Base-by-base conservation (phyloP, 2,888 invertebrate species). In the Nemoura dubitans region DNA sequence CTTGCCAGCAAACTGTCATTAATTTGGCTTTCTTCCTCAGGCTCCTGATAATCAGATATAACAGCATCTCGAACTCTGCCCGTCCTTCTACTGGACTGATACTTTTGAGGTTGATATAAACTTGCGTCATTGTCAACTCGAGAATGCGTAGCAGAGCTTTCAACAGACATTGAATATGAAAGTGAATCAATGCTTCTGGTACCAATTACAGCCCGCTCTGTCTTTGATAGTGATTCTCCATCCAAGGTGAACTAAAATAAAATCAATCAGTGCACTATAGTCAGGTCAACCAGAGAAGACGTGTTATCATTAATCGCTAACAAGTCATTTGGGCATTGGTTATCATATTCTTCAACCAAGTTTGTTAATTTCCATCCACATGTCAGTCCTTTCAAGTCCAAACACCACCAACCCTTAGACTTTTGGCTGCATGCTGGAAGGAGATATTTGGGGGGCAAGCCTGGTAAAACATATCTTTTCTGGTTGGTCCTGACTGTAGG, bases 181-280 rank as follows among this genome's bases (percentile, higher is more conserved):
- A 2, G 25, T 42, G 30, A 25, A 26, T 36, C 42, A 1, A 25
- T 7, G 14, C 82, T 85, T n/a, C n/a, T 26, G 10, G 36, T 83
- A 81, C 87, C 87, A n/a, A 83, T 76, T 21, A 42, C 76, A n/a
- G 86, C 90, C 88, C 92, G 93, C 89, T 95, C 95, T 0, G 90
- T 89, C 90, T 93, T 94, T 0, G 92, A 92, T 27, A 95, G 90
- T 0, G 92, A 91, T 36, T 91, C 89, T 88, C 91, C 91, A 90
- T 95, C 94, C 59, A 95, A 90, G 81, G 94, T 90, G 90, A 95
- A 95, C 91, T 93, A 89, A 29, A 28, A 30, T 7, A 81, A 10
- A 81, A 30, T 27, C 5, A 81, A 28, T 7, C 14, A 81, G 7
- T 30, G 26, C 16, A 25, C n/a, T n/a, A n/a, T n/a, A n/a, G n/a